Base-by-base conservation (phyloP, 2,888 invertebrate species). In the Lottia gigantea region DNA sequence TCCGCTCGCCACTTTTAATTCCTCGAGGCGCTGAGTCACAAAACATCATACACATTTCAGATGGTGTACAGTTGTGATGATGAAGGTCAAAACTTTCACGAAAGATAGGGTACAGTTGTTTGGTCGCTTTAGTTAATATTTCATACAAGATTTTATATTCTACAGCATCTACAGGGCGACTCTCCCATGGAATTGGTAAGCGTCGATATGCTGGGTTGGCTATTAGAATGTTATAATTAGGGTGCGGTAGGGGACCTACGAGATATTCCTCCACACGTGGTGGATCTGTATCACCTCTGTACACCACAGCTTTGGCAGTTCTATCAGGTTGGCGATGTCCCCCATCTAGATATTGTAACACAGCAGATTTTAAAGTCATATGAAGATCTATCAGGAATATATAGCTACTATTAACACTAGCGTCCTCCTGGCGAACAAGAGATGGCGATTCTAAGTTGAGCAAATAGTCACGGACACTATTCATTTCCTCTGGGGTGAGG, bases 241-340 rank as follows among this genome's bases (percentile, higher is more conserved):
- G 84, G 0, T 72, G 70, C 4, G 84, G 84, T 16, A 85, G 68
- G 2, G 83, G 82, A 1, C 82, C 82, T 6, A 86, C 86, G 23
- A 80, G 74, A 70, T 83, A 85, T 69, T 86, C 86, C 69, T 85
- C 84, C 1, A 85, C 81, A 19, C 76, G 70, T 8, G 85, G 83
- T 0, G 79, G 78, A 7, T 68, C 69, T 26, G 78, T n/a, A 69
- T 86, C 81, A 11, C 85, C 86, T 14, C 86, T 72, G 45, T 79
- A 79, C 15, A 85, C 71, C 0, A 82, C 76, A 8, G 81, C 85
- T 40, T 83, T 80, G 19, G 85, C 83, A 1, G 79, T 79, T 45
- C 85, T 69, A 64, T 78, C 77, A 4, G 83, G 79, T 55, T 79
- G 74, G n/a, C 79, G 74, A 46, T 77, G 75, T 4, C 80, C 79